Percentiles rank a stretch among this genome's conserved stretches.
Evolutionary conservation across 2,797 vertebrate species (phyloP).

Genomic region (Pseudochromis fuscus): DNA sequence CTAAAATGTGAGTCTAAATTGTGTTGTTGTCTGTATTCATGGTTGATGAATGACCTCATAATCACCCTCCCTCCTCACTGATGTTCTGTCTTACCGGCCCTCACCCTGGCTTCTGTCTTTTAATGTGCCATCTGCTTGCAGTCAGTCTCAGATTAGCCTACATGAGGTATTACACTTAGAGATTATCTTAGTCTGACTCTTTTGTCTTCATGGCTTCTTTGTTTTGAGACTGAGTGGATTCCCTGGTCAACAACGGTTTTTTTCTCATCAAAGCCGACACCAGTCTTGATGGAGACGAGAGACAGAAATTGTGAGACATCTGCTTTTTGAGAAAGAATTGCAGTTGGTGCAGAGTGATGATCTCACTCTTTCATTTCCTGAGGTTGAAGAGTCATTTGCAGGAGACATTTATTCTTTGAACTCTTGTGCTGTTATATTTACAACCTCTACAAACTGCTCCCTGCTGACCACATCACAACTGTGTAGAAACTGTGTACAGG

Average conservation of each 20-base stretch:
- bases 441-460: background rate
- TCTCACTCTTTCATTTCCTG: slow-evolving; percentile 41
- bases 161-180: slow-evolving; percentile 51
- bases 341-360: slow-evolving; percentile 30
- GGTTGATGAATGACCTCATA: slow-evolving; percentile 55
- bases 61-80: slow-evolving; percentile 24
- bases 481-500: slow-evolving; percentile 24
- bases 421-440: slow-evolving; percentile 7
- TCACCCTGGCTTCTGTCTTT: slow-evolving; percentile 49
- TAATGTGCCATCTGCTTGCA: slow-evolving; percentile 72
- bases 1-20: background rate
- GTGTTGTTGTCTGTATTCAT: slow-evolving; percentile 14
- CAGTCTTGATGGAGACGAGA: slow-evolving; percentile 26
- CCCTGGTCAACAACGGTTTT: slow-evolving; percentile 31
- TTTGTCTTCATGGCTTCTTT: slow-evolving; percentile 50
- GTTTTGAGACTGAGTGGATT: slow-evolving; percentile 46
- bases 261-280: slow-evolving; percentile 16
- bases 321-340: slow-evolving; percentile 17
- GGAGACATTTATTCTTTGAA: slow-evolving; percentile 11
- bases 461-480: slow-evolving; percentile 19
- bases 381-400: slow-evolving; percentile 26
- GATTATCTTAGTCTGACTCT: slow-evolving; percentile 67
- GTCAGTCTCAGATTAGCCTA: slow-evolving; percentile 63
- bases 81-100: background rate
- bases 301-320: background rate